Base-by-base conservation (phyloP, 1,140 invertebrate genomes). In the Camponotus pennsylvanicus region DNA sequence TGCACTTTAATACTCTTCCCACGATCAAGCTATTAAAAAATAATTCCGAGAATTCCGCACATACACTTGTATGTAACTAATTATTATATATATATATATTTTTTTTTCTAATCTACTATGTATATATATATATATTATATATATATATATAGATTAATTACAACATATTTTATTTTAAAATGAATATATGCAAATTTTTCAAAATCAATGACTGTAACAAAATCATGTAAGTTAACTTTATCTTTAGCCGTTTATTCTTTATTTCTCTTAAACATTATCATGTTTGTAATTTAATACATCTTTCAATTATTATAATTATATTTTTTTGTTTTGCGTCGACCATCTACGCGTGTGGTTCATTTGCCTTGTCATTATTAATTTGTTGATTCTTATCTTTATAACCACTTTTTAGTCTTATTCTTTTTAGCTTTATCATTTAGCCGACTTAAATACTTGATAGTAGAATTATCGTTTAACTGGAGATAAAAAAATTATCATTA, bases 1-100 rank as follows among this genome's bases (percentile, higher is more conserved):
- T 88, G 80, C 7, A 64, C 40, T 34, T 83, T 89, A 37, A 91
- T 75, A 3, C 88, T 91, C 40, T 57, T 91, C 1, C 86, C 67
- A 18, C 90, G 88, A 57, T 91, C 88, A 59, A 86, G 85, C 91
- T 91, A 70, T 6, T 15, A 21, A 45, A 64, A 86, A 55, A 66
- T 18, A 0, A 32, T 69, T 52, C 52, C 27, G 27, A 21, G 15
- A 21, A 69, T 6, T 45, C 3, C 21, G 11, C 21, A 21, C 9
- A 6, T 15, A 21, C 15, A 67, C 69, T 80, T 52, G 40, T 34
- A 37, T 21, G 13, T 9, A 69, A 42, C 6, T 42, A 13, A 40
- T 27, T 59, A 75, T 59, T 40, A 8, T 3, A 2, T 45, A 11
- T 45, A 11, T 45, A 45, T 45, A 27, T n/a, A n/a, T n/a, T n/a